Conservation (phyloP, 2,113 vertebrate genomes). For the Mus pahari region DNA sequence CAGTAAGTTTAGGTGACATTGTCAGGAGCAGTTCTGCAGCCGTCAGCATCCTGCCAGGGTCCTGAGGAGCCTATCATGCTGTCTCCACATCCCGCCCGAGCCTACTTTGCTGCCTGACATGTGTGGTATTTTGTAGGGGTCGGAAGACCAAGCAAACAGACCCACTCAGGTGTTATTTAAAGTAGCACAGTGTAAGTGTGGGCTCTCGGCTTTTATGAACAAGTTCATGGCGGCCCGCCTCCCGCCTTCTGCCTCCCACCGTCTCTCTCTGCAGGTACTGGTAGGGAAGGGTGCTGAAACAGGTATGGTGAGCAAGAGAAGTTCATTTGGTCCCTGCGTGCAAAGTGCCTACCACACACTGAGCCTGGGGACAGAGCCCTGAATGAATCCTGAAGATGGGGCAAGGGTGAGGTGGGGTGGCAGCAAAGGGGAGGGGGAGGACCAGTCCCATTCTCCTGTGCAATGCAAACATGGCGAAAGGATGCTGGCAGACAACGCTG, state of each 20-base stretch:
- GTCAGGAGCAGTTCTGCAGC: background rate
- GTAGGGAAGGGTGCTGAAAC: background rate
- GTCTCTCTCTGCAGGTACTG: rapidly evolving
- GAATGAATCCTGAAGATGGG: background rate
- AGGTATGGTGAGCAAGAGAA: background rate
- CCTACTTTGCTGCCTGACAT: background rate
- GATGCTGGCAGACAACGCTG: background rate
- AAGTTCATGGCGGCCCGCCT: background rate
- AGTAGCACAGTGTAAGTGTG: background rate
- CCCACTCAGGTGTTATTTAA: constrained; percentile 14
- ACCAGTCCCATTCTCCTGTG: no score
- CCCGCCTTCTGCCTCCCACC: background rate
- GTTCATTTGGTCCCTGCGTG: background rate
- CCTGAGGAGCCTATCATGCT: background rate
- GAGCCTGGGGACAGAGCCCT: background rate
- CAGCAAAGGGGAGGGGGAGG: background rate
- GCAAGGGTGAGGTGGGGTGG: background rate
- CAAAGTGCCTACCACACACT: background rate
- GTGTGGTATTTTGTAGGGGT: background rate
- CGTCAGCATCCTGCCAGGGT: no score
- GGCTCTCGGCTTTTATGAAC: background rate
- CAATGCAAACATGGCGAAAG: background rate
- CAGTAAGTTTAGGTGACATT: background rate
- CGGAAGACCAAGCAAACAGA: background rate
- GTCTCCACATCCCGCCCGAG: background rate